Conservation (phyloP, 2,797 vertebrate genomes). For the Anguilla anguilla region DNA sequence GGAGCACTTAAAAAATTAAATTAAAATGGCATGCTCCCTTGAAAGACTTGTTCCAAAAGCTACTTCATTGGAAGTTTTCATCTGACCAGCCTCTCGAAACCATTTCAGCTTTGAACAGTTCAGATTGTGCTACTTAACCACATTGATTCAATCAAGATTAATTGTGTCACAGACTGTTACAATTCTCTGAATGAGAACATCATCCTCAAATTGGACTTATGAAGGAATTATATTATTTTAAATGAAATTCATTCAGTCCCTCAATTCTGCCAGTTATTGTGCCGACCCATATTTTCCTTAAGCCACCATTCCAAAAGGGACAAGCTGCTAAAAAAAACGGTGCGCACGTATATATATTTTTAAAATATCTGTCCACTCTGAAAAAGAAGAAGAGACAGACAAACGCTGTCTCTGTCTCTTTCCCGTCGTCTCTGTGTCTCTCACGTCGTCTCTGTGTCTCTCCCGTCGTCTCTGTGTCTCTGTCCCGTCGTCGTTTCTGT, state of each 20-base stretch:
- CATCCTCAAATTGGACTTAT: background rate
- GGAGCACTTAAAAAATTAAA: background rate
- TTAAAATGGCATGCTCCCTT: constrained; percentile 10
- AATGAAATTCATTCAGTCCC: background rate
- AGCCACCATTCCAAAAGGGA: background rate
- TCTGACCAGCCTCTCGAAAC: constrained; percentile 48
- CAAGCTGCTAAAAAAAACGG: background rate
- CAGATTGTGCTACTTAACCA: constrained; percentile 13
- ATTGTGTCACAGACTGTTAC: background rate
- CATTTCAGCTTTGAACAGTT: constrained; percentile 53
- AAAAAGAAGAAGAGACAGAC: background rate
- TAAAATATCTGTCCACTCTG: background rate
- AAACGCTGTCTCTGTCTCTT: background rate
- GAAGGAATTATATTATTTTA: background rate
- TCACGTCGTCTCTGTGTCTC: too few species aligned
- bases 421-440: too few species aligned
- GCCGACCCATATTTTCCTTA: background rate
- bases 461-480: too few species aligned
- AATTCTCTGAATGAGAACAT: background rate
- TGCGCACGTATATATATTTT: background rate
- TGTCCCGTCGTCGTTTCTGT: too few species aligned
- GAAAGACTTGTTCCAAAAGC: constrained; percentile 42
- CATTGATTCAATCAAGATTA: constrained; percentile 16
- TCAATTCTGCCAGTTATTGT: background rate
- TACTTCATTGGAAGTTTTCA: constrained; percentile 38